These are phyloP conservation scores for Drosophila kepulauana DNA, from an alignment of 1,140 invertebrate genomes.

Conservation along the genomic window DNA sequence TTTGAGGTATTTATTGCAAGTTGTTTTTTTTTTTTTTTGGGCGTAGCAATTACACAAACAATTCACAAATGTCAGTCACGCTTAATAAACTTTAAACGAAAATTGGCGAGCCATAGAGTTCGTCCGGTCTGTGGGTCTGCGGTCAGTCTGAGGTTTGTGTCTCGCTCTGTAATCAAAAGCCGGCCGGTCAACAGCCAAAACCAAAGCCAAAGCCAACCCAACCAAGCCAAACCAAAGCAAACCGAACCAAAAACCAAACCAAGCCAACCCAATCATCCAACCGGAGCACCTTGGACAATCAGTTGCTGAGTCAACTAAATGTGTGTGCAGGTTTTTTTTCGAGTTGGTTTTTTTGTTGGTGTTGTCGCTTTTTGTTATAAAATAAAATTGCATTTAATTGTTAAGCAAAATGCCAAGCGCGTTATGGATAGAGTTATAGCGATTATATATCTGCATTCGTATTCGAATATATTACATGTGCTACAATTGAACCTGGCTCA, in stretches of 20 bases:
- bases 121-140: constrained; percentile 34
- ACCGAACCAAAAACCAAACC: constrained; percentile 7
- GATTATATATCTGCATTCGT: constrained; percentile 25
- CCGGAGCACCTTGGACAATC: constrained; percentile 60
- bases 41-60: constrained; percentile 61
- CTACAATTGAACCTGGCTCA: constrained; percentile 66
- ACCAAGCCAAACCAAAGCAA: too few species aligned
- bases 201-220: background rate
- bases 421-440: constrained; percentile 44
- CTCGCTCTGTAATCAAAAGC: constrained; percentile 72
- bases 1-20: constrained; percentile 50
- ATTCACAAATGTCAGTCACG: constrained; percentile 80
- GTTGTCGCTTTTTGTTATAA: constrained; percentile 45
- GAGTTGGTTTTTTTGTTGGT: constrained; percentile 24
- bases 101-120: constrained; percentile 69
- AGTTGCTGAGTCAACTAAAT: constrained; percentile 72
- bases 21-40: constrained; percentile 28
- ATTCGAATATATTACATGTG: constrained; percentile 51
- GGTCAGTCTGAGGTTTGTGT: constrained; percentile 42
- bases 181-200: constrained; percentile 61
- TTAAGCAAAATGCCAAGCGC: constrained; percentile 74
- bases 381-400: constrained; percentile 81
- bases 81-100: constrained; percentile 78
- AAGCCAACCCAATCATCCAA: constrained; percentile 37
- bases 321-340: constrained; percentile 25